These are phyloP conservation scores for Calephelis perditalis DNA, from an alignment of 2,888 invertebrate genomes.

Conservation along the genomic window DNA sequence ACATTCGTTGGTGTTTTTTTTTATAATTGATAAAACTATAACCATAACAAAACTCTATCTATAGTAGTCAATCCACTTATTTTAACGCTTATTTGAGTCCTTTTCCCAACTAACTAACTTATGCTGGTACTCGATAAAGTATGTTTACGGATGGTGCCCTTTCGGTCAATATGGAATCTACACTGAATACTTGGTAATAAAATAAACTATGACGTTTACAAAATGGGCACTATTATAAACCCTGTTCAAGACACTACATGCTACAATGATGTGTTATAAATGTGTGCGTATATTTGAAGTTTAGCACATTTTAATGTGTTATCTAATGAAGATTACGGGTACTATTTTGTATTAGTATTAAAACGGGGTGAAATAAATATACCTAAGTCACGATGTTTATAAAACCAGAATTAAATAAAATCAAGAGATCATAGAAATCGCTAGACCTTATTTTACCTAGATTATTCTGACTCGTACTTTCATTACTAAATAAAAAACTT, in stretches of 20 bases:
- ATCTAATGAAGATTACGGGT: conserved; percentile 13
- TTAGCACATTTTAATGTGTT: conserved; percentile 23
- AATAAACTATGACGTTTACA: conserved; percentile 22
- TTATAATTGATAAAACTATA: no score
- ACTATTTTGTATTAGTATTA: conserved; percentile 23
- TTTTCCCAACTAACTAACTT: no score
- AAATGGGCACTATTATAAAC: conserved; percentile 28
- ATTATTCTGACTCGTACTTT: neutral
- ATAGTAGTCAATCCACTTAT: no score
- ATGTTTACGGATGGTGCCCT: no score
- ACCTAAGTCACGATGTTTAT: conserved; percentile 21
- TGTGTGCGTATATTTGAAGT: conserved; percentile 13
- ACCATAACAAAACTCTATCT: no score
- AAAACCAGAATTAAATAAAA: conserved; percentile 27
- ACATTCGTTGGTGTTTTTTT: no score
- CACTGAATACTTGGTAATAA: conserved; percentile 21
- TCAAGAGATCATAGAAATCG: conserved; percentile 52
- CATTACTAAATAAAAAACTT: neutral
- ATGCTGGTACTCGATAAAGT: no score
- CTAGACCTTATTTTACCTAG: conserved; percentile 37
- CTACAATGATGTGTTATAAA: conserved; percentile 22
- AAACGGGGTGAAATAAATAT: conserved; percentile 13
- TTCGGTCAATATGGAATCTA: conserved; percentile 33
- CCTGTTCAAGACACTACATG: conserved; percentile 30
- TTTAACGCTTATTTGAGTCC: no score